Evolutionary conservation across 1,140 invertebrate species (phyloP), one percentile per base, ranked within the genome.

Genomic region (Tetragnatha versicolor): DNA sequence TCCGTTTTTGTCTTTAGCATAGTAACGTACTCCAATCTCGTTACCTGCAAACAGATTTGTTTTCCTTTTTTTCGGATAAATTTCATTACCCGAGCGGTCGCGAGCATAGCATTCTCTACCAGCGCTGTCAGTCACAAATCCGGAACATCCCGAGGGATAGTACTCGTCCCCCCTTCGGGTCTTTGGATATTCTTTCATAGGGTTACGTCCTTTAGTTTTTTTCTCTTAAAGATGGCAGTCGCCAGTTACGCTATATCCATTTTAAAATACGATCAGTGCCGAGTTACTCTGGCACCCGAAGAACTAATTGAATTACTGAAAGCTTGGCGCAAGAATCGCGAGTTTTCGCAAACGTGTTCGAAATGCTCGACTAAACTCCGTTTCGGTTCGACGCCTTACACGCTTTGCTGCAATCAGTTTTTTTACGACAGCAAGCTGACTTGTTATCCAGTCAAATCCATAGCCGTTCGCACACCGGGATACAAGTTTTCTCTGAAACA

Each of bases 391-490:
- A n/a, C 35, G 12, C 51, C n/a, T 0, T 53, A 33, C n/a, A 55
- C 47, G 2, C 6, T 20, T 6, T 70, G 68, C 27, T 70, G 68
- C 29, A 12, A 39, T 9, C 33, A 53, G 27, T 70, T 70, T 70
- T 55, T 55, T 55, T 70, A 55, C 49, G 31, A 55, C n/a, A n/a
- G 61, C n/a, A 20, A 1, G 2, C 14, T 29, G 3, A 35, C 6
- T 2, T 39, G 5, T 22, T 72, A 72, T 42, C 49, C 49, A 4
- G 68, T 72, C 2, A 49, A 72, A 55, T 72, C 51, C 5, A 58
- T 72, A n/a, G 68, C 68, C 5, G 27, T 72, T 12, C 33, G 20
- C 0, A 58, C 68, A 17, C 51, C 35, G 0, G 68, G 35, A 3
- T 72, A 42, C 17, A 22, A 3, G 0, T 73, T 73, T 47, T 9